phyloP scores from a whole-genome alignment of 2,888 invertebrate genomes.

The Lochmaea capreae region DNA sequence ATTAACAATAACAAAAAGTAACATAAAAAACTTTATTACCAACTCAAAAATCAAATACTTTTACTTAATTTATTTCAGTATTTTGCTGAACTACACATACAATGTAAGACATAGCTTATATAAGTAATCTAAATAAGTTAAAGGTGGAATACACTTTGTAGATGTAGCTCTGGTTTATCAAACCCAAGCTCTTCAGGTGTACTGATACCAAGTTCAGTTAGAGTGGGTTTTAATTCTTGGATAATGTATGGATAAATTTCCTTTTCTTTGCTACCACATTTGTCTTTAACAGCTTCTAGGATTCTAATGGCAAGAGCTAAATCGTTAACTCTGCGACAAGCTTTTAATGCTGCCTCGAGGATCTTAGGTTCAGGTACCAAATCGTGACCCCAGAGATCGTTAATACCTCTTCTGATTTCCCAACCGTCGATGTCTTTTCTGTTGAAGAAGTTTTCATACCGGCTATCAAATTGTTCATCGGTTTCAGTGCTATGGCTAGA shows the following conservation, averaged over 20 bases:
- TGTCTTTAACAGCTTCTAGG: conserved; percentile 90
- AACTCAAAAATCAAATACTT: not conserved
- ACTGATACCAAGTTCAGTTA: conserved; percentile 92
- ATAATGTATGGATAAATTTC: conserved; percentile 90
- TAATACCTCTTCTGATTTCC: conserved; percentile 94
- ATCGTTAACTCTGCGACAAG: conserved; percentile 95
- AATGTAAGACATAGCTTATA: not conserved
- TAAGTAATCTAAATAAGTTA: conserved; percentile 58
- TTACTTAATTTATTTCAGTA: not conserved
- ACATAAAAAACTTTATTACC: not conserved
- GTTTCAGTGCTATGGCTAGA: conserved; percentile 72
- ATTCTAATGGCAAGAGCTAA: conserved; percentile 93
- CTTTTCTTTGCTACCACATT: conserved; percentile 80
- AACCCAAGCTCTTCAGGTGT: conserved; percentile 97
- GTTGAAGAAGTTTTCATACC: conserved; percentile 87
- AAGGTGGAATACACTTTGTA: conserved; percentile 79
- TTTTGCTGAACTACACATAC: not conserved
- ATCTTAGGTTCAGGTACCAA: conserved; percentile 93
- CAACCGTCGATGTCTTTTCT: conserved; percentile 91
- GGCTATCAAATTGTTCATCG: conserved; percentile 85
- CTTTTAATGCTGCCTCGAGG: conserved; percentile 86
- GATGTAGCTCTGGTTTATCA: conserved; percentile 94
- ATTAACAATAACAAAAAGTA: not conserved
- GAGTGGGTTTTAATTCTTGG: conserved; percentile 91
- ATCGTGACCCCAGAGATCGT: conserved; percentile 90